Evolutionary conservation across 2,888 invertebrate genomes (phyloP).

Genomic region (Halictus ligatus): DNA sequence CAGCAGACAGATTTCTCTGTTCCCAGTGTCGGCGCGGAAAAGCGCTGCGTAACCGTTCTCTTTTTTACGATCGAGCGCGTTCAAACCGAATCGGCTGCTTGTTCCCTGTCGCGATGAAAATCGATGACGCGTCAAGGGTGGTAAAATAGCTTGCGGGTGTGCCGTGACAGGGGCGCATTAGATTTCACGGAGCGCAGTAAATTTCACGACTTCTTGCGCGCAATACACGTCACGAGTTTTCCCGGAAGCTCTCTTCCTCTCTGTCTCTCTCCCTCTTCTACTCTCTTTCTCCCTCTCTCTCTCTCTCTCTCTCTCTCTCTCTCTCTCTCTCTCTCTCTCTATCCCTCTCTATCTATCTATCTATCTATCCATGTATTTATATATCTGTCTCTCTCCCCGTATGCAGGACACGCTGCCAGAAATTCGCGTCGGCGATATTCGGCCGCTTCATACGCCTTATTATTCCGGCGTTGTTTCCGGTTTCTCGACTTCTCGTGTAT

Average conservation of each 20-base stretch:
- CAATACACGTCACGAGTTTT: neutral
- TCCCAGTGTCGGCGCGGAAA: neutral
- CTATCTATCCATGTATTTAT: too few species aligned
- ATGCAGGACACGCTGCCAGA: neutral
- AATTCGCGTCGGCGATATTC: conserved; percentile 28
- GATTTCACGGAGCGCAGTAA: neutral
- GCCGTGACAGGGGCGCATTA: neutral
- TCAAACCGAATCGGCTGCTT: conserved; percentile 3
- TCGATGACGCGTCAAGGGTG: conserved; percentile 6
- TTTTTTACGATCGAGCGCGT: neutral
- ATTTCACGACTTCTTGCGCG: neutral
- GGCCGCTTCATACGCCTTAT: conserved; percentile 26
- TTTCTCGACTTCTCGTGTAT: neutral
- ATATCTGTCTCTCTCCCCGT: neutral
- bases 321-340: neutral
- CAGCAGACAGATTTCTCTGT: conserved; percentile 2
- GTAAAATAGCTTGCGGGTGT: conserved; percentile 13
- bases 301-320: neutral
- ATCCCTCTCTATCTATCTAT: too few species aligned
- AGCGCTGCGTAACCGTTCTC: neutral
- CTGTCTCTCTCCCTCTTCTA: too few species aligned
- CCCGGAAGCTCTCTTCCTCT: neutral
- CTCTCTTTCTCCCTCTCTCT: neutral
- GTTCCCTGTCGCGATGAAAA: neutral
- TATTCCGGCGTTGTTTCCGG: conserved; percentile 39